Evolutionary conservation across 2,888 invertebrate species (phyloP).

Genomic region (Azorinus chamasolen): DNA sequence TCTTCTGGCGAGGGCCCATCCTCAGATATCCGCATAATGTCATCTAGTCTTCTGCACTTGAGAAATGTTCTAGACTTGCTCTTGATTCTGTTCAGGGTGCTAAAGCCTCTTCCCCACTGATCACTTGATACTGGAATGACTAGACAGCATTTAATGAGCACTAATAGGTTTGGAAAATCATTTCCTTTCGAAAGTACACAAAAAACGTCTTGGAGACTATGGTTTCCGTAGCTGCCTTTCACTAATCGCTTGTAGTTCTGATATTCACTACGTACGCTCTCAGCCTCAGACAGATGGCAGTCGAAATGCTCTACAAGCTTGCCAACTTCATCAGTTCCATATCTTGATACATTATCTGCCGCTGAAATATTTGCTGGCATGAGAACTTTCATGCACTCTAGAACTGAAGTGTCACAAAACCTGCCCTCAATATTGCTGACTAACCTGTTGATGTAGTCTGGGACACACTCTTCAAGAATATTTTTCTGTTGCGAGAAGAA

Average conservation of each 20-base stretch:
- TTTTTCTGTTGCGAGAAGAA: constrained; percentile 16
- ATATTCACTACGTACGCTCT: too few species aligned
- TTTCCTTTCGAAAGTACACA: constrained; percentile 5
- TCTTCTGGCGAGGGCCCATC: too few species aligned
- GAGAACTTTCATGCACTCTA: constrained; percentile 14
- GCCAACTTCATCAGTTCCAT: neutral
- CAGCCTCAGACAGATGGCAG: constrained; percentile 8
- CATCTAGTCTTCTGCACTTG: constrained; percentile 25
- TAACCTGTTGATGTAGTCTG: constrained; percentile 11
- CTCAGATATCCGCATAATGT: constrained; percentile 30
- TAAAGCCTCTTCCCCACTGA: constrained; percentile 47
- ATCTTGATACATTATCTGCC: constrained; percentile 8
- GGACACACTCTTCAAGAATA: neutral
- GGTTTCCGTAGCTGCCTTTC: constrained; percentile 5
- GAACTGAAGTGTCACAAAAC: constrained; percentile 20
- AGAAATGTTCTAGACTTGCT: constrained; percentile 26
- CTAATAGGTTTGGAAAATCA: constrained; percentile 31
- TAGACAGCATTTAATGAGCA: constrained; percentile 21
- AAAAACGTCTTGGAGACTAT: neutral
- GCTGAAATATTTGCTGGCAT: constrained; percentile 7
- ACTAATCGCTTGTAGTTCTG: constrained; percentile 19
- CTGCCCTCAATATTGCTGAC: constrained; percentile 17
- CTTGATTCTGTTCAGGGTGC: constrained; percentile 42
- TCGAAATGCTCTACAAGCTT: constrained; percentile 10
- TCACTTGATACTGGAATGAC: constrained; percentile 39